Evolutionary conservation across 2,797 vertebrate genomes (phyloP).

Genomic region (Antennarius maculatus): DNA sequence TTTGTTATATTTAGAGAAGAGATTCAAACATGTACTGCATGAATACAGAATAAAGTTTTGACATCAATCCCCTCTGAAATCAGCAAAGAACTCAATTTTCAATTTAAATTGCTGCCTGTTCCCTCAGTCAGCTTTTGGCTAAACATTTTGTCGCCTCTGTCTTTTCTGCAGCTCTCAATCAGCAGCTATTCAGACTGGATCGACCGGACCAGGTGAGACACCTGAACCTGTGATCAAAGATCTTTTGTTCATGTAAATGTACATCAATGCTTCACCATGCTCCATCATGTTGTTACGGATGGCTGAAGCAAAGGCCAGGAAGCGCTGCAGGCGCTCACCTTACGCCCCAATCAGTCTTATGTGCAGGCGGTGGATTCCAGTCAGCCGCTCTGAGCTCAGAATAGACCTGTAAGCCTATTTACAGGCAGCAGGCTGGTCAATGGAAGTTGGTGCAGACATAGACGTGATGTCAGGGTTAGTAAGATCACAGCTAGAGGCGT

Average conservation of each 20-base stretch:
- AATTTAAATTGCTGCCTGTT: too few relatives aligned
- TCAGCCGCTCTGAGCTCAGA: conserved; percentile 58
- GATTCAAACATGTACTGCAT: too few relatives aligned
- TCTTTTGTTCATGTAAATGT: too few relatives aligned
- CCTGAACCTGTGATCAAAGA: not conserved
- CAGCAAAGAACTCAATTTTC: too few relatives aligned
- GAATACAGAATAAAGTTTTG: too few relatives aligned
- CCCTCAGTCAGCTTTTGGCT: not conserved
- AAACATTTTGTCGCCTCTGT: not conserved
- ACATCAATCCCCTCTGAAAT: too few relatives aligned
- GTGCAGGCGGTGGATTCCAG: conserved; percentile 32
- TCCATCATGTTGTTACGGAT: too few relatives aligned
- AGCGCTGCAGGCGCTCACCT: conserved; percentile 29
- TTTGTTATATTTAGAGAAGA: too few relatives aligned
- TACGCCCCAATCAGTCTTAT: conserved; percentile 28
- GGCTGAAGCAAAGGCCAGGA: too few relatives aligned
- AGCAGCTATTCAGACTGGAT: not conserved
- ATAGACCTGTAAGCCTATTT: conserved; percentile 79
- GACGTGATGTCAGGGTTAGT: conserved; percentile 42
- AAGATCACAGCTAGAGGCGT: conserved; percentile 24
- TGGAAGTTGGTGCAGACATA: conserved; percentile 37
- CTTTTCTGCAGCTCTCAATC: conserved; percentile 44
- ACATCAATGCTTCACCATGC: too few relatives aligned
- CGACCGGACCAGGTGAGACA: conserved; percentile 37
- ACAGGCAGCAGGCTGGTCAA: conserved; percentile 61